These are phyloP conservation scores for Lysiphlebus fabarum DNA, from an alignment of 1,140 invertebrate genomes.

Conservation along the genomic window DNA sequence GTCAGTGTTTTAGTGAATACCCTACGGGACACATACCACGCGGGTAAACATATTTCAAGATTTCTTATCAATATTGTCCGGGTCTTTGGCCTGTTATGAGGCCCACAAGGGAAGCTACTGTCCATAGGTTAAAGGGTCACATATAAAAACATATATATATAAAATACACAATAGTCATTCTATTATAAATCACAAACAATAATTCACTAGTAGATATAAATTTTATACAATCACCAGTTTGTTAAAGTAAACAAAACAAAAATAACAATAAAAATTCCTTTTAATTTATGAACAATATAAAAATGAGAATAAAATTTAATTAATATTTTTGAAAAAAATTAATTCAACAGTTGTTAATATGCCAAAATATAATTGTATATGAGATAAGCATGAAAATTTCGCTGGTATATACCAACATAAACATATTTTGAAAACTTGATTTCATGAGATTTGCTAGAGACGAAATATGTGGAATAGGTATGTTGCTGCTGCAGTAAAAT, in stretches of 20 bases:
- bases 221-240: conserved; percentile 4
- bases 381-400: too few species aligned
- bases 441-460: not conserved
- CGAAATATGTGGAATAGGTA: conserved; percentile 11
- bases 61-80: conserved; percentile 32
- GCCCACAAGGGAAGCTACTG: not conserved
- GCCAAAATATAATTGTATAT: too few species aligned
- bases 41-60: conserved; percentile 35
- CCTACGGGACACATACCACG: not conserved
- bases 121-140: not conserved
- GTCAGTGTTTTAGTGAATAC: not conserved
- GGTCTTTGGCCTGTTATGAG: too few species aligned
- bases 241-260: conserved; percentile 2
- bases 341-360: too few species aligned
- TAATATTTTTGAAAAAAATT: too few species aligned
- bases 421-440: conserved; percentile 5
- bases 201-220: too few species aligned
- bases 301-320: too few species aligned
- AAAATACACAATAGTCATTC: too few species aligned
- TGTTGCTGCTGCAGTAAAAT: not conserved
- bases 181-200: too few species aligned
- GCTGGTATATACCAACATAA: too few species aligned
- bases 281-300: too few species aligned
- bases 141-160: too few species aligned
- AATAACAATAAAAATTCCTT: conserved; percentile 1